Percentiles rank a stretch among this genome's conserved stretches.
Conservation (phyloP, 1,140 invertebrate species). For the Caenorhabditis briggsae region DNA sequence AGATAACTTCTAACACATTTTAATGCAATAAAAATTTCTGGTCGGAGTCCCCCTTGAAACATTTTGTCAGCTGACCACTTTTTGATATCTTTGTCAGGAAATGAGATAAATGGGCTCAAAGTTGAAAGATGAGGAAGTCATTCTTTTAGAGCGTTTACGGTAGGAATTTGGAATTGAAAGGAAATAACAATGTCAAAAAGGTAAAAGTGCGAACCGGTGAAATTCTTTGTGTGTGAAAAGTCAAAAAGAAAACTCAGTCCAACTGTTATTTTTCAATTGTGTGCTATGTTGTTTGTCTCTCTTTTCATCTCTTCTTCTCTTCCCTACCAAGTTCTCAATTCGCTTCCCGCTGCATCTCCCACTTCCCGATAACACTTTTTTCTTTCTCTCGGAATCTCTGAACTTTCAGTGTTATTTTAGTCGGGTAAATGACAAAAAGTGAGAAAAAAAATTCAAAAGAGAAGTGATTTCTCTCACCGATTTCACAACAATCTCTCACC, state of each 20-base stretch:
- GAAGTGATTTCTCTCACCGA: slow-evolving; percentile 5
- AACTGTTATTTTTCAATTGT: slow-evolving; percentile 3
- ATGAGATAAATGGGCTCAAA: too few species aligned
- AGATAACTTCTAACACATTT: too few species aligned
- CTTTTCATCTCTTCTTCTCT: slow-evolving; percentile 5
- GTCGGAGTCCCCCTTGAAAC: too few species aligned
- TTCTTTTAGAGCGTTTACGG: too few species aligned
- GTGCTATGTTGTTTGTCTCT: slow-evolving; percentile 38
- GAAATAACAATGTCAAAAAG: too few species aligned
- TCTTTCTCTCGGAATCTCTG: slow-evolving; percentile 26
- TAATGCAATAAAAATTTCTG: too few species aligned
- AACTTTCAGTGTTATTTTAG: neutral
- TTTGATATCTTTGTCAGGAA: too few species aligned
- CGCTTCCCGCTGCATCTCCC: slow-evolving; percentile 35
- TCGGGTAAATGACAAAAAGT: slow-evolving; percentile 20
- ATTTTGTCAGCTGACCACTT: too few species aligned
- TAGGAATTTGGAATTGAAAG: too few species aligned
- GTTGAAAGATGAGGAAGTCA: too few species aligned
- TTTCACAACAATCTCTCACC: neutral
- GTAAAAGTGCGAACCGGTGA: neutral
- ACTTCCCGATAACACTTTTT: slow-evolving; percentile 9
- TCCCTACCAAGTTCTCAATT: slow-evolving; percentile 1
- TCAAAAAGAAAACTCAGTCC: slow-evolving; percentile 23
- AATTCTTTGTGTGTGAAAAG: neutral
- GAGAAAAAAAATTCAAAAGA: slow-evolving; percentile 2